phyloP scores from a whole-genome alignment of 2,888 invertebrate species.

The Scaptomyza flava region DNA sequence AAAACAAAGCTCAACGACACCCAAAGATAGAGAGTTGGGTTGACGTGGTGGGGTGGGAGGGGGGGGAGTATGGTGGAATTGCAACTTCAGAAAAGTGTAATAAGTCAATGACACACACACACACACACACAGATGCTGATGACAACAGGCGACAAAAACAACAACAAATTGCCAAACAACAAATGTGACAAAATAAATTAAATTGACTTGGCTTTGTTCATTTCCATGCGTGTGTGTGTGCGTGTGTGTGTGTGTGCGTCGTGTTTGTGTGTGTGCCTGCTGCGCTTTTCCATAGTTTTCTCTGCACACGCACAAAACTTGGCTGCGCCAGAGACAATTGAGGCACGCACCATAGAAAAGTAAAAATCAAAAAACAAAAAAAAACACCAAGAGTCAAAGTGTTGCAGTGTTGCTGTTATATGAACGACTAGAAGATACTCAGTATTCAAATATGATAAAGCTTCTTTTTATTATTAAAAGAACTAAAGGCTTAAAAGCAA shows the following conservation, averaged over 20 bases:
- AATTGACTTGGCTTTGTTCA: slow-evolving; percentile 68
- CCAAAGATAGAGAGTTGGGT: too few relatives aligned
- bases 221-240: slow-evolving; percentile 2
- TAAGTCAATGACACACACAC: slow-evolving; percentile 50
- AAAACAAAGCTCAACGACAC: slow-evolving; percentile 43
- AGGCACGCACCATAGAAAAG: slow-evolving; percentile 53
- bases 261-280: slow-evolving; percentile 40
- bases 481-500: too few relatives aligned
- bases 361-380: background rate
- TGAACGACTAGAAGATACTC: background rate
- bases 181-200: slow-evolving; percentile 78
- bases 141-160: slow-evolving; percentile 39
- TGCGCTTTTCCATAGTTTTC: slow-evolving; percentile 65
- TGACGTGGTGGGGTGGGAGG: background rate
- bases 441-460: background rate
- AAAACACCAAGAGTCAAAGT: background rate
- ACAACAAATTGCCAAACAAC: slow-evolving; percentile 58
- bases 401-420: background rate
- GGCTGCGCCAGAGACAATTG: slow-evolving; percentile 64
- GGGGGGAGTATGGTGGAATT: slow-evolving; percentile 1
- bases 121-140: slow-evolving; percentile 23
- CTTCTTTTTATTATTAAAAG: too few relatives aligned
- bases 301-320: slow-evolving; percentile 56
- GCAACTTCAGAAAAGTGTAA: slow-evolving; percentile 40
- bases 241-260: slow-evolving; percentile 9